A percentile compares a stretch with the other conserved stretches of the same genome.
These are phyloP conservation scores for Pseudochaenichthys georgianus DNA, from an alignment of 2,797 vertebrate species.

Conservation along the genomic window DNA sequence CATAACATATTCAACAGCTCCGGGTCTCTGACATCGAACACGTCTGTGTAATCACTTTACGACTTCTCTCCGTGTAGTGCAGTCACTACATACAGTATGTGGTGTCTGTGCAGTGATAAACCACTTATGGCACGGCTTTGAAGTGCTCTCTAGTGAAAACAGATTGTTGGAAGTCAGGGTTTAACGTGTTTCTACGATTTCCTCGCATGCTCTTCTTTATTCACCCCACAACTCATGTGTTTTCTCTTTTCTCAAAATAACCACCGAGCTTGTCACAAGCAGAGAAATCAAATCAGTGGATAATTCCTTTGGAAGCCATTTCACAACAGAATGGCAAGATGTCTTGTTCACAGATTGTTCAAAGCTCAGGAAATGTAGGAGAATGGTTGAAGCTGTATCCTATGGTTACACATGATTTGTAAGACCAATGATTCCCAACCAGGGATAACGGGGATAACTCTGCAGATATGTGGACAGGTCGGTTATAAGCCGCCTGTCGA, in stretches of 20 bases:
- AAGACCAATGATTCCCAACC: background rate
- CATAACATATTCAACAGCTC: background rate
- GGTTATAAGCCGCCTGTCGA: background rate
- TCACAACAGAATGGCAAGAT: background rate
- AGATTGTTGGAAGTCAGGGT: constrained; percentile 46
- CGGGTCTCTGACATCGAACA: background rate
- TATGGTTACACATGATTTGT: constrained; percentile 11
- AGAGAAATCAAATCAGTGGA: constrained; percentile 17
- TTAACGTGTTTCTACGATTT: constrained; percentile 42
- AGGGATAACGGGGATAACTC: background rate
- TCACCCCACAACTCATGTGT: constrained; percentile 41
- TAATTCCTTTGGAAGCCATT: constrained; percentile 21
- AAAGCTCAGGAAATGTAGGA: constrained; percentile 17
- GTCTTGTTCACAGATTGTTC: constrained; percentile 1
- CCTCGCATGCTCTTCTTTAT: constrained; percentile 34
- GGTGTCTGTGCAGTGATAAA: constrained; percentile 54
- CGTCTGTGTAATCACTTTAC: constrained; percentile 29
- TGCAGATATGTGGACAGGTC: background rate
- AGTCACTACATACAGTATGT: constrained; percentile 36
- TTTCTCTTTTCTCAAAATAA: constrained; percentile 51
- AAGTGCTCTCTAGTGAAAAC: constrained; percentile 56
- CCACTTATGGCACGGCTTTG: constrained; percentile 52
- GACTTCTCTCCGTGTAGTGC: constrained; percentile 21
- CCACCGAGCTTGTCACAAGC: constrained; percentile 30
- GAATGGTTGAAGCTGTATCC: constrained; percentile 7